A percentile compares a stretch with the other conserved stretches of the same genome.
phyloP scores from a whole-genome alignment of 2,113 vertebrate species.

The Gorilla gorilla region DNA sequence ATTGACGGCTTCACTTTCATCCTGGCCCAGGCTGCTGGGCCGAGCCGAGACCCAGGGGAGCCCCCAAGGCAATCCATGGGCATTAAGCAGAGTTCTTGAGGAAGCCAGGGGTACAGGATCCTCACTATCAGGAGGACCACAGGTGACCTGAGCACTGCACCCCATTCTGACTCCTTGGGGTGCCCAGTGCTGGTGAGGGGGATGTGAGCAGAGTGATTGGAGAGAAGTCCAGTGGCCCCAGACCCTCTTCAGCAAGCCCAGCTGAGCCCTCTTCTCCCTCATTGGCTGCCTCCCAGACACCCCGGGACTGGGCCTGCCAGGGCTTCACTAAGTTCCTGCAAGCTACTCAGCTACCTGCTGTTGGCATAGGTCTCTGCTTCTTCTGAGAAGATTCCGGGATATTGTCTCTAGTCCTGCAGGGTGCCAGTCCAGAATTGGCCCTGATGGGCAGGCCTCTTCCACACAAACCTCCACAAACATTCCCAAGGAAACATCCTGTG shows the following conservation, averaged over 20 bases:
- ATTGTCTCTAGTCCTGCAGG: background rate
- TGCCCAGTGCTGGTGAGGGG: background rate
- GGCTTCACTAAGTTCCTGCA: background rate
- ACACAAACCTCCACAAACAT: too few relatives aligned
- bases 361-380: background rate
- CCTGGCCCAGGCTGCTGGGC: conserved; percentile 67
- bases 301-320: background rate
- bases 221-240: background rate
- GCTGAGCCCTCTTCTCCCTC: background rate
- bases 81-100: conserved; percentile 45
- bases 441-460: background rate
- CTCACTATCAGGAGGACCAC: background rate
- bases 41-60: conserved; percentile 39
- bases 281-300: background rate
- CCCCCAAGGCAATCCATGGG: conserved; percentile 50
- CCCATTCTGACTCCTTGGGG: background rate
- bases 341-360: background rate
- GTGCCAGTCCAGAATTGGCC: background rate
- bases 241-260: background rate
- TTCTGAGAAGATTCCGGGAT: background rate
- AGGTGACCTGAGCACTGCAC: background rate
- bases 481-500: background rate
- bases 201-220: background rate
- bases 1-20: conserved; percentile 83
- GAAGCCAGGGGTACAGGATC: conserved; percentile 17